phyloP scores from a whole-genome alignment of 2,113 vertebrate species.

The Aplodontia rufa region DNA sequence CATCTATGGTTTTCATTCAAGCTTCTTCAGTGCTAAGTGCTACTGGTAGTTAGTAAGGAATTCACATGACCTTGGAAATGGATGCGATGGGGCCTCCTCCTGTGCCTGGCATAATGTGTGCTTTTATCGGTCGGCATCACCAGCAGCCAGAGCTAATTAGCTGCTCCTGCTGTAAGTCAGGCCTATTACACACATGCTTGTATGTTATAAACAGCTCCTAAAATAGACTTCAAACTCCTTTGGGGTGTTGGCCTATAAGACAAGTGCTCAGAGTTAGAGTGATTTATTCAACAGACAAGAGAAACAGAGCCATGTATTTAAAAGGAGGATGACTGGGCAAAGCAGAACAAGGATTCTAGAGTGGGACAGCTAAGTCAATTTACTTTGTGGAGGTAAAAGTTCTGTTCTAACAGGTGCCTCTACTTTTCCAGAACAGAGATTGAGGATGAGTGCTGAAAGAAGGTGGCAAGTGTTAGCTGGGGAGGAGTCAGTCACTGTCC shows the following conservation, averaged over 20 bases:
- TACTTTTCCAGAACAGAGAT: neutral
- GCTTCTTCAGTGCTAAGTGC: neutral
- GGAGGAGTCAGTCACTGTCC: neutral
- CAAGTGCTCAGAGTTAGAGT: neutral
- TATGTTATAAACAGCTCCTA: neutral
- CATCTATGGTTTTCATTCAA: fast-evolving
- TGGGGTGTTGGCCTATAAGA: neutral
- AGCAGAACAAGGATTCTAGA: neutral
- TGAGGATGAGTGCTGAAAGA: neutral
- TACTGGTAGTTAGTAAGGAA: neutral
- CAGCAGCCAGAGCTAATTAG: neutral
- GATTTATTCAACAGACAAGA: neutral
- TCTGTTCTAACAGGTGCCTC: neutral
- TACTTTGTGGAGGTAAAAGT: neutral
- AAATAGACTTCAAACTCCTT: neutral
- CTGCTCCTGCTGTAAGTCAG: neutral
- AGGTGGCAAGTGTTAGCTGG: neutral
- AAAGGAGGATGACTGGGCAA: neutral
- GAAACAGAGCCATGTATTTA: neutral
- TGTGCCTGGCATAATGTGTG: neutral
- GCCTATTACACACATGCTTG: neutral
- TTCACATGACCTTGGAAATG: neutral
- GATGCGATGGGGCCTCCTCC: neutral
- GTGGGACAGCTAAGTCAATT: neutral
- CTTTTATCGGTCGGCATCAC: neutral